Evolutionary conservation across 2,888 invertebrate genomes (phyloP).

Genomic region (Suillia variegata): DNA sequence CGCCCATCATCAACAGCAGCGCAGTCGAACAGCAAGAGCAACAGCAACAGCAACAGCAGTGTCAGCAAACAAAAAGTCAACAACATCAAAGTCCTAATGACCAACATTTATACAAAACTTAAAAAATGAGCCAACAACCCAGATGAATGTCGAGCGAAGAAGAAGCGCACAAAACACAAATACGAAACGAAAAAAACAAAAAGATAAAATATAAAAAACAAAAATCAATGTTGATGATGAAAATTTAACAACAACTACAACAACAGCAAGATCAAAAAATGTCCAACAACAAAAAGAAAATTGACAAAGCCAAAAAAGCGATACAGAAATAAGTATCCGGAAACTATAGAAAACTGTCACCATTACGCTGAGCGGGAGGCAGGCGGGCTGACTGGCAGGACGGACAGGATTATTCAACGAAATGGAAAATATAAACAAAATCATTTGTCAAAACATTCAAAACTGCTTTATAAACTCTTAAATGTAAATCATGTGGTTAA

Average conservation of each 20-base stretch:
- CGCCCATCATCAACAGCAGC: no score
- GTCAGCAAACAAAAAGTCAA: conserved; percentile 11
- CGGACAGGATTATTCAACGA: conserved; percentile 44
- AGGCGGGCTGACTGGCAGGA: no score
- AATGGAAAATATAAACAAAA: conserved; percentile 55
- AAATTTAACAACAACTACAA: no score
- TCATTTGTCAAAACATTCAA: conserved; percentile 41
- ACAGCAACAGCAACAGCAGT: conserved; percentile 4
- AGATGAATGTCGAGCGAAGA: no score
- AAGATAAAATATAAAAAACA: no score
- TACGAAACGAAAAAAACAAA: conserved; percentile 19
- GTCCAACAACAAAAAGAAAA: no score
- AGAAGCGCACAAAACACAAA: no score
- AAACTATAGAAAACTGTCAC: conserved; percentile 32
- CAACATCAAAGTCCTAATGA: conserved; percentile 40
- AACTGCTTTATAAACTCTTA: conserved; percentile 41
- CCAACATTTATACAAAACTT: conserved; percentile 40
- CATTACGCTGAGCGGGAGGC: no score
- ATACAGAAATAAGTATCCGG: not conserved
- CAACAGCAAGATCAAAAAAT: not conserved
- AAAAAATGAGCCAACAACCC: not conserved
- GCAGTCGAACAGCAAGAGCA: conserved; percentile 5
- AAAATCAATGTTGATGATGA: conserved; percentile 50
- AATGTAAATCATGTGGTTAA: conserved; percentile 24
- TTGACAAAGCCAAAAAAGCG: conserved; percentile 29